Conservation (phyloP, 2,888 invertebrate genomes). For the Dorcus hopei region DNA sequence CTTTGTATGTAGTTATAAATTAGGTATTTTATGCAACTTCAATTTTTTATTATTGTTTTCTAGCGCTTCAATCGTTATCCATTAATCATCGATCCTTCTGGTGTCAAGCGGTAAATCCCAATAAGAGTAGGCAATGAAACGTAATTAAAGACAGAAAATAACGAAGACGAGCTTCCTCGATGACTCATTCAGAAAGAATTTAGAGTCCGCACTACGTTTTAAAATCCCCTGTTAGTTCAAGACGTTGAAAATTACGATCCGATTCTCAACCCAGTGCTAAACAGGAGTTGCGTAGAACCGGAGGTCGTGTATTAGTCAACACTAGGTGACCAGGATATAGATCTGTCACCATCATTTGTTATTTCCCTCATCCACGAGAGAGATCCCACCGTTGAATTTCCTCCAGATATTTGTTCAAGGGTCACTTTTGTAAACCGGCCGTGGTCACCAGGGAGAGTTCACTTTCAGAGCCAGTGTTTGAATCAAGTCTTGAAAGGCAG, state of each 20-base stretch:
- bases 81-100: conserved; percentile 98
- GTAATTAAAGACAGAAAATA: conserved; percentile 94
- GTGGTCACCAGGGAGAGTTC: conserved; percentile 96
- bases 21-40: not conserved
- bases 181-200: conserved; percentile 97
- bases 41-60: conserved; percentile 43
- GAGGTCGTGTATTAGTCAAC: conserved; percentile 97
- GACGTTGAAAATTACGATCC: conserved; percentile 99
- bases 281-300: conserved; percentile 94
- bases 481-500: conserved; percentile 97
- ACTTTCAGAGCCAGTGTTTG: conserved; percentile 95
- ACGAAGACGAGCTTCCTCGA: conserved; percentile 98
- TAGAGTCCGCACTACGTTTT: conserved; percentile 96
- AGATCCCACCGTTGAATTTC: conserved; percentile 99
- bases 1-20: no score
- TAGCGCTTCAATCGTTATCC: conserved; percentile 98
- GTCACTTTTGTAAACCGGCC: conserved; percentile 99
- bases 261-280: conserved; percentile 96
- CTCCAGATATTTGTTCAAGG: conserved; percentile 97
- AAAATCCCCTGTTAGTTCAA: conserved; percentile 96
- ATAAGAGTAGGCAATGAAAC: no score
- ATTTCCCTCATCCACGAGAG: conserved; percentile 98
- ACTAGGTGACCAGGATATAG: conserved; percentile 98
- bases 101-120: no score
- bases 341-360: conserved; percentile 97